Evolutionary conservation across 2,797 vertebrate species (phyloP).

Genomic region (Eospalax fontanierii): DNA sequence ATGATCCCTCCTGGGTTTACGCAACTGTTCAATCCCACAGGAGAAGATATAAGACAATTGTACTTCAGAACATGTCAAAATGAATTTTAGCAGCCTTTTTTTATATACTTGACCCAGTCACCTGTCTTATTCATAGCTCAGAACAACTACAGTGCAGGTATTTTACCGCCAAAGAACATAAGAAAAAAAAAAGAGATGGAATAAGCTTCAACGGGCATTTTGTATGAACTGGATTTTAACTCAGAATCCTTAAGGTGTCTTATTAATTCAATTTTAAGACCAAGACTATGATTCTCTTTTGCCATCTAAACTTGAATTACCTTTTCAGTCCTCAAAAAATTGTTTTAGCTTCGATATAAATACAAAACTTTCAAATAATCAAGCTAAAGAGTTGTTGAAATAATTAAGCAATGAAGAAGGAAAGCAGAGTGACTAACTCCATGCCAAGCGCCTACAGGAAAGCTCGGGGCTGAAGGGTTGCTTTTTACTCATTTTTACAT

Average conservation of each 20-base stretch:
- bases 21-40: background rate
- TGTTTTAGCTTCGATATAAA: slow-evolving; percentile 12
- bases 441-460: background rate
- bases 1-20: background rate
- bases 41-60: background rate
- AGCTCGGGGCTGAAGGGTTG: background rate
- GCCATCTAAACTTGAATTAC: background rate
- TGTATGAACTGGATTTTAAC: background rate
- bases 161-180: background rate
- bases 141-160: background rate
- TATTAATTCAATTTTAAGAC: background rate
- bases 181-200: background rate
- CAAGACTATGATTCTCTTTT: background rate
- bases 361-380: background rate
- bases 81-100: slow-evolving; percentile 36
- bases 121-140: background rate
- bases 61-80: slow-evolving; percentile 55
- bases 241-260: background rate
- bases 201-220: background rate
- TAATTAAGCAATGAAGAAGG: background rate
- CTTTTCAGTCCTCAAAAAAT: background rate
- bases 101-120: background rate
- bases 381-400: background rate
- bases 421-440: background rate
- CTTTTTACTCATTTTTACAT: background rate